Percentiles rank a stretch among this genome's conserved stretches.
Evolutionary conservation across 1,140 invertebrate species (phyloP).

Genomic region (Frieseomelitta varia): DNA sequence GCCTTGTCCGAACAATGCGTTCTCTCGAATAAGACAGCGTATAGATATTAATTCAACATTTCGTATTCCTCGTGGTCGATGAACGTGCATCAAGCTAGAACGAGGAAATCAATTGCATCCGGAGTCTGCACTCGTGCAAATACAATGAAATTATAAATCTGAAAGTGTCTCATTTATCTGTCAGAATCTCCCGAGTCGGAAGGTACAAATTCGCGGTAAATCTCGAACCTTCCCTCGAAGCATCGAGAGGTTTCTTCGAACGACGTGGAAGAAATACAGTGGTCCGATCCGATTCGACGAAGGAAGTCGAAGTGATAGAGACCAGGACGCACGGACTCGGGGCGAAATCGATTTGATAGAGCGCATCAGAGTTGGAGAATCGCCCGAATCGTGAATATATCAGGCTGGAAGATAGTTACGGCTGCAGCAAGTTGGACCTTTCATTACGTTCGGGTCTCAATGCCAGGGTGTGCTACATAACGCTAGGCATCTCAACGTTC

Average conservation of each 20-base stretch:
- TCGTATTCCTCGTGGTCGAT: background rate
- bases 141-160: background rate
- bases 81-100: background rate
- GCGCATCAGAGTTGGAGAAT: conserved; percentile 31
- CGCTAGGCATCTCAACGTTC: background rate
- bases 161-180: background rate
- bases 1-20: background rate
- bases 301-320: background rate
- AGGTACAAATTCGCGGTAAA: background rate
- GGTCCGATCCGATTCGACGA: background rate
- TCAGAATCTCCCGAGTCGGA: background rate
- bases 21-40: background rate
- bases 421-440: conserved; percentile 37
- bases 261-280: background rate
- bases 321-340: background rate
- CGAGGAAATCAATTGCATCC: background rate
- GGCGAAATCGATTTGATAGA: conserved; percentile 39
- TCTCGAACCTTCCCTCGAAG: background rate
- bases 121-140: background rate
- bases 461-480: conserved; percentile 51
- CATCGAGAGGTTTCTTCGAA: background rate
- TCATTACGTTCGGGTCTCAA: conserved; percentile 58
- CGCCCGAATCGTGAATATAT: conserved; percentile 38
- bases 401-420: conserved; percentile 43
- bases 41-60: background rate